A percentile compares a stretch with the other conserved stretches of the same genome.
Evolutionary conservation across 1,140 invertebrate species (phyloP).

Genomic region (Zaprionus ghesquierei): DNA sequence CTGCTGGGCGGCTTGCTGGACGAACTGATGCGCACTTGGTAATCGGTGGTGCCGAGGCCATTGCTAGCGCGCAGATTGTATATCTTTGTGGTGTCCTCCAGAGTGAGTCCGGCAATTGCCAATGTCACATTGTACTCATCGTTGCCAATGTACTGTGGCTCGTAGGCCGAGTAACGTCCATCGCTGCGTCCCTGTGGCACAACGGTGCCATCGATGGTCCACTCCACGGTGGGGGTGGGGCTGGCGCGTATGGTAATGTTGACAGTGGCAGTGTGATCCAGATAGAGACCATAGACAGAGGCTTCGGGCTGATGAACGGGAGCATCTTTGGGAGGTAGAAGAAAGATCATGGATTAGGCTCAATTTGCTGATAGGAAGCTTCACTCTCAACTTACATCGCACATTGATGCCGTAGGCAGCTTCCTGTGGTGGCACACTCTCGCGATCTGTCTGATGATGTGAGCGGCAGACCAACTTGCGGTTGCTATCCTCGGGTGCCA

Average conservation of each 20-base stretch:
- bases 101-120: constrained; percentile 86
- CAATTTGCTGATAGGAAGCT: background rate
- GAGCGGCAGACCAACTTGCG: constrained; percentile 86
- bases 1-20: constrained; percentile 84
- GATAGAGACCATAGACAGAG: constrained; percentile 87
- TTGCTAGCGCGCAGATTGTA: constrained; percentile 88
- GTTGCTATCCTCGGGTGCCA: constrained; percentile 87
- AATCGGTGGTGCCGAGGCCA: constrained; percentile 86
- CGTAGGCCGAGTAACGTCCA: constrained; percentile 68
- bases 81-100: constrained; percentile 88
- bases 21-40: constrained; percentile 86
- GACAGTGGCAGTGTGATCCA: constrained; percentile 87
- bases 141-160: constrained; percentile 84
- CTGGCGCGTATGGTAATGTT: constrained; percentile 88
- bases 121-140: constrained; percentile 87
- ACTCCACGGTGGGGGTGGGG: constrained; percentile 86
- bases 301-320: constrained; percentile 84
- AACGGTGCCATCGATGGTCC: constrained; percentile 85
- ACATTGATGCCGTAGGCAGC: constrained; percentile 64
- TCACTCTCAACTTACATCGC: constrained; percentile 60
- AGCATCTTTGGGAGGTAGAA: constrained; percentile 83
- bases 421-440: constrained; percentile 70
- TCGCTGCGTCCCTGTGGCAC: constrained; percentile 84
- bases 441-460: constrained; percentile 84
- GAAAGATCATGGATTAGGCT: background rate